These are phyloP conservation scores for Coranthus polyacanthus DNA, from an alignment of 2,797 vertebrate species.

Conservation along the genomic window DNA sequence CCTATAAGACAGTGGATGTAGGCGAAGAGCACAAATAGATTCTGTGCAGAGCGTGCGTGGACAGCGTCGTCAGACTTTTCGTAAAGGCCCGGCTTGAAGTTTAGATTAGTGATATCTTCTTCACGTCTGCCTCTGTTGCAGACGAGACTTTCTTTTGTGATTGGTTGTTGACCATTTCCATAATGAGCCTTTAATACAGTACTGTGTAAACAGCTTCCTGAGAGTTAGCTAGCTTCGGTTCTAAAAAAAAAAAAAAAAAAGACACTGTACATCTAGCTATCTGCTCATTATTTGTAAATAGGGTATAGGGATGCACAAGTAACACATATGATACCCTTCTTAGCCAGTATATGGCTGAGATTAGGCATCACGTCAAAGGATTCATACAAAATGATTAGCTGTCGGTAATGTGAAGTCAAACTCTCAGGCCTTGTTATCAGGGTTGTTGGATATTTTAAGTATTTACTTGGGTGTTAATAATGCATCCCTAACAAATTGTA, in stretches of 20 bases:
- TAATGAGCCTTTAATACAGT: constrained; percentile 77
- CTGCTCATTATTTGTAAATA: constrained; percentile 64
- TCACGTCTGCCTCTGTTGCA: background rate
- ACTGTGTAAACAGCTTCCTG: constrained; percentile 82
- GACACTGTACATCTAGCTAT: constrained; percentile 75
- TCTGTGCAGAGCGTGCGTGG: constrained; percentile 62
- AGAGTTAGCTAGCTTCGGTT: constrained; percentile 81
- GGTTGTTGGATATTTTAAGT: constrained; percentile 4
- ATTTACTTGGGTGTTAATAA: constrained; percentile 21
- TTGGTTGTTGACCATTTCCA: constrained; percentile 43
- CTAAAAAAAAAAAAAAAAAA: constrained; percentile 43
- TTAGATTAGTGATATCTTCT: constrained; percentile 7
- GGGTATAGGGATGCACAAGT: constrained; percentile 50
- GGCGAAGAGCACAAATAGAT: constrained; percentile 39
- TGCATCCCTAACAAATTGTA: constrained; percentile 41
- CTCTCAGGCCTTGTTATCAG: background rate
- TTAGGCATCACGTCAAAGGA: background rate
- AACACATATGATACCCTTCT: constrained; percentile 22
- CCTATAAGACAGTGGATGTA: constrained; percentile 37
- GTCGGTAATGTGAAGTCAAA: background rate
- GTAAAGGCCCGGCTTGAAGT: constrained; percentile 72
- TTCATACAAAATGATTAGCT: constrained; percentile 1
- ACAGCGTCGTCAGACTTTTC: constrained; percentile 71
- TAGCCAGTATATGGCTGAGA: constrained; percentile 5
- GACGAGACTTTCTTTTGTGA: constrained; percentile 14